These are phyloP conservation scores for Sinotaia quadrata DNA, from an alignment of 2,888 invertebrate genomes.

Conservation along the genomic window DNA sequence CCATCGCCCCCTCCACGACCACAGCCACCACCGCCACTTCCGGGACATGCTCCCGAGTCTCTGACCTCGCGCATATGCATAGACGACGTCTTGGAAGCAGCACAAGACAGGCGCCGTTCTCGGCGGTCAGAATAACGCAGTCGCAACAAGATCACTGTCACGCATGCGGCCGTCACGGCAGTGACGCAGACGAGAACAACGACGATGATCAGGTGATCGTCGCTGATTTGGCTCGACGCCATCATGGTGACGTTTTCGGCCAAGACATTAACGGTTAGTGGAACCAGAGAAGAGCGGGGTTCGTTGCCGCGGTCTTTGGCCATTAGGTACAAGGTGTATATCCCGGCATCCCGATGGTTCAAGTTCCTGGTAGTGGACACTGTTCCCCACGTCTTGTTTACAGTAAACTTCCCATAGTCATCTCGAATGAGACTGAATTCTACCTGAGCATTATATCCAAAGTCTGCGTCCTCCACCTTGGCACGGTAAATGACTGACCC, in stretches of 20 bases:
- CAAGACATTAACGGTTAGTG: conserved; percentile 45
- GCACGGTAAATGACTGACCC: conserved; percentile 55
- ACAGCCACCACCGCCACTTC: neutral
- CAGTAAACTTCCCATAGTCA: conserved; percentile 22
- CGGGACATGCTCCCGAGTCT: conserved; percentile 5
- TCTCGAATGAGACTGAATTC: conserved; percentile 28
- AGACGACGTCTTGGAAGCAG: conserved; percentile 12
- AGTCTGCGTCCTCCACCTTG: conserved; percentile 56
- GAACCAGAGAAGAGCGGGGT: conserved; percentile 38
- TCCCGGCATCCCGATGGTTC: conserved; percentile 37
- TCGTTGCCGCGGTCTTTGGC: conserved; percentile 53
- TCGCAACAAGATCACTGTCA: conserved; percentile 54
- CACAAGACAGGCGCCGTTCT: conserved; percentile 38
- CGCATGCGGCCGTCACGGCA: conserved; percentile 54
- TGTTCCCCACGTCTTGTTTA: conserved; percentile 27
- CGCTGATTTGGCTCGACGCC: conserved; percentile 19
- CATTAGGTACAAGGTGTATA: conserved; percentile 46
- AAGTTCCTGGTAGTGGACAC: conserved; percentile 25
- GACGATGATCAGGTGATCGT: conserved; percentile 48
- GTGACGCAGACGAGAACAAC: conserved; percentile 57
- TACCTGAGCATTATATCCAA: conserved; percentile 40
- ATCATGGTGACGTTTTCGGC: conserved; percentile 43
- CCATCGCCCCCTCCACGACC: conserved; percentile 7
- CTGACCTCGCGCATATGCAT: conserved; percentile 23
- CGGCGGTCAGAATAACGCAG: conserved; percentile 51